Percentiles rank a stretch among this genome's conserved stretches.
phyloP scores from a whole-genome alignment of 1,140 invertebrate genomes.

The Temnothorax curvispinosus region DNA sequence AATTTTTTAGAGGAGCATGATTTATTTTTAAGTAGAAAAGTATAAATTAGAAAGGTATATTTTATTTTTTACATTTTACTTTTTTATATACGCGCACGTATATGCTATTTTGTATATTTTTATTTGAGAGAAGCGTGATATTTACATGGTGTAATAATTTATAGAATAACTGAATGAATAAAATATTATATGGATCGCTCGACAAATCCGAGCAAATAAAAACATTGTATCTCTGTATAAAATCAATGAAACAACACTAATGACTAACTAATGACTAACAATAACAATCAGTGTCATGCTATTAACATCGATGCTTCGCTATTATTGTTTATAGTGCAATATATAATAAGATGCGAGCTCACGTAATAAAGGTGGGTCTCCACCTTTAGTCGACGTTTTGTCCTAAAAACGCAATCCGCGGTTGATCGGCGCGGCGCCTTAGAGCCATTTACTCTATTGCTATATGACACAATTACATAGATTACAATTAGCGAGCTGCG shows the following conservation, averaged over 20 bases:
- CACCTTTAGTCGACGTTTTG: slow-evolving; percentile 30
- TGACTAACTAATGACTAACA: slow-evolving; percentile 6
- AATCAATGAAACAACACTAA: background rate
- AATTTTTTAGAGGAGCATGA: background rate
- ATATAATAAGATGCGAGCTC: slow-evolving; percentile 19
- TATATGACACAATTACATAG: slow-evolving; percentile 50
- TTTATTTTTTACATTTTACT: slow-evolving; percentile 29
- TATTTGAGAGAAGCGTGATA: slow-evolving; percentile 22
- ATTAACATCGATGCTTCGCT: background rate
- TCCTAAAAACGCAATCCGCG: slow-evolving; percentile 47
- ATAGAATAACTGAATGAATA: background rate
- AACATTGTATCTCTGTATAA: background rate
- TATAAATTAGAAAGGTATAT: slow-evolving; percentile 2
- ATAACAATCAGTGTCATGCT: background rate
- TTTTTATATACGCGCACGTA: background rate
- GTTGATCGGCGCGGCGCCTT: slow-evolving; percentile 42
- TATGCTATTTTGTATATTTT: slow-evolving; percentile 25
- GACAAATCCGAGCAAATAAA: background rate
- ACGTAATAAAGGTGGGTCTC: slow-evolving; percentile 15
- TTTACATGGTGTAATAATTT: slow-evolving; percentile 6
- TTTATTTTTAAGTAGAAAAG: slow-evolving; percentile 1
- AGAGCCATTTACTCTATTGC: slow-evolving; percentile 52
- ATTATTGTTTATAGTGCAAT: background rate
- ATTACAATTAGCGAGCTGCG: slow-evolving; percentile 54
- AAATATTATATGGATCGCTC: background rate